Evolutionary conservation across 2,797 vertebrate species (phyloP), one percentile per base, ranked within the genome.

Genomic region (Enteromius fasciolatus): DNA sequence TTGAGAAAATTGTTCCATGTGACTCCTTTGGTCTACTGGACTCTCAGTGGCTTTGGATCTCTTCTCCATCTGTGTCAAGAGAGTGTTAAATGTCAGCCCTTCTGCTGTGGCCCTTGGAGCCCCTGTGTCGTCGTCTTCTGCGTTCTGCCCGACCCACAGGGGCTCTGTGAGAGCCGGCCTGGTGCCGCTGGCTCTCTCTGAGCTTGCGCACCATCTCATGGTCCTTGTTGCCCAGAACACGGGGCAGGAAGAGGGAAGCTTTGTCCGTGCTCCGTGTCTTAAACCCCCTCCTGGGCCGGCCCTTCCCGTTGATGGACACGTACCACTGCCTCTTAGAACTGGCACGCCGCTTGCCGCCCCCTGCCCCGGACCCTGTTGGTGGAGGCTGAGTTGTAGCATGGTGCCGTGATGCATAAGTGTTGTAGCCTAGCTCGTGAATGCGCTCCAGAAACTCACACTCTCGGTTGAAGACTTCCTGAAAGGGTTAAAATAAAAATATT

Each of bases 391-490:
- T 93, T 0, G 96, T 97, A 48, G 94, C 93, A 89, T 97, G 96
- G 87, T 95, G 94, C 6, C 96, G 95, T 0, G 98, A 99, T 0
- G 98, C 96, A 0, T 99, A 99, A 0, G 98, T 99, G 91, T 98
- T 99, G 87, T 99, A 99, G 6, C 98, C 98, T 85, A 99, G 75
- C 86, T 99, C 98, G 0, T 98, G 97, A 88, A 99, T 98, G 59
- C 98, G 93, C 92, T 99, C 98, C 90, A 98, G 95, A 0, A 99
- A 99, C 92, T 99, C 97, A n/a, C 98, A 99, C 87, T 99, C 98
- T 0, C 94, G 90, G 18, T 93, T 98, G 87, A 97, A 99, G 59
- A 78, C 93, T 84, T 97, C 97, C 98, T 99, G 89, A 1, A 66
- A 86, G 84, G 70, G 83, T 33, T 41, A 15, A 48, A 52, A 64